These are phyloP conservation scores for Monodelphis domestica DNA, from an alignment of 2,797 vertebrate species.

Conservation along the genomic window DNA sequence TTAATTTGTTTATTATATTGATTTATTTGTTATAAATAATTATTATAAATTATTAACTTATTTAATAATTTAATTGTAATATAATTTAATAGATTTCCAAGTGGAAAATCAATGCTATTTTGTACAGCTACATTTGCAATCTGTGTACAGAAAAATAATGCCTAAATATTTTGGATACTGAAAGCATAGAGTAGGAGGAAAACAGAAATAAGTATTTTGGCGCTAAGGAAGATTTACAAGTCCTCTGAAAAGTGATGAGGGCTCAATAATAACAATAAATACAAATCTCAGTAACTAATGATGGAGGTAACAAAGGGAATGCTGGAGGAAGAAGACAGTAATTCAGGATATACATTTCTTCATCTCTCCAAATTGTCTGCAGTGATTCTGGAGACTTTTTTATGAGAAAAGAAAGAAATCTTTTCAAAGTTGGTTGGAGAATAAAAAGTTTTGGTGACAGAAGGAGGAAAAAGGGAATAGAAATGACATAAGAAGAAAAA, in stretches of 20 bases:
- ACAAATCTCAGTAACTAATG: neutral
- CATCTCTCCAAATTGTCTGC: neutral
- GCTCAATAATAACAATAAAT: conserved; percentile 4
- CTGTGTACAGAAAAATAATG: conserved; percentile 16
- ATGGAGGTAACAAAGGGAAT: neutral
- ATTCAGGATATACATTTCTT: conserved; percentile 19
- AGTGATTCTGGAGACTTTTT: conserved; percentile 50
- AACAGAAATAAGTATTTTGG: conserved; percentile 25
- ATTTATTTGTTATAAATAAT: too few relatives aligned
- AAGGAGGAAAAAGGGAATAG: neutral
- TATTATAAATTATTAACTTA: too few relatives aligned
- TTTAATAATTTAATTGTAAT: too few relatives aligned
- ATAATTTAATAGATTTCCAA: neutral
- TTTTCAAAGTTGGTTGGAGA: conserved; percentile 53
- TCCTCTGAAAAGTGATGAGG: neutral
- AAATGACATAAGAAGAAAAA: conserved; percentile 42
- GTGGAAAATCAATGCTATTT: neutral
- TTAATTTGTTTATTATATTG: too few relatives aligned
- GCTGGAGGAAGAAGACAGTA: neutral
- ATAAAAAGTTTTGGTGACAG: conserved; percentile 63
- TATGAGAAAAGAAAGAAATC: conserved; percentile 58
- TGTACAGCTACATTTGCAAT: neutral
- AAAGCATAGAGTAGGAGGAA: conserved; percentile 2
- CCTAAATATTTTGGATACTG: neutral
- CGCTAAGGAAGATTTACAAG: conserved; percentile 49